Base-by-base conservation (phyloP, 2,888 invertebrate genomes). In the Metacarcinus magister region DNA sequence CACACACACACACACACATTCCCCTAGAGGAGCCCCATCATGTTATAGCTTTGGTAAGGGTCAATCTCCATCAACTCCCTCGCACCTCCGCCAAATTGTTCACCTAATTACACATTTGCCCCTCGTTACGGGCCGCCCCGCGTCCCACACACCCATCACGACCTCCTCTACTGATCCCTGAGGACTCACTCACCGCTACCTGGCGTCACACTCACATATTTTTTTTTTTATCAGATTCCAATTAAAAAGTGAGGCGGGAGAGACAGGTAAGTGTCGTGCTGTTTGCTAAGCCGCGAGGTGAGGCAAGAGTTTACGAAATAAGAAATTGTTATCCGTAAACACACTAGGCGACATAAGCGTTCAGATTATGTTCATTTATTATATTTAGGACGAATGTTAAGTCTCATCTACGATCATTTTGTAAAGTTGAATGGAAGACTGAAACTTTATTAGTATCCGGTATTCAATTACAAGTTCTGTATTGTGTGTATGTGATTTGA, bases 171-270 rank as follows among this genome's bases (percentile, higher is more conserved):
- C 67, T 23, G 23, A 67, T 67, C 67, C 67, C 67, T 67, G 67
- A 67, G 67, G 67, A n/a, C 67, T 10, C 67, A 67, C 67, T 67
- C 67, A 19, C 19, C 67, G n/a, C 67, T 67, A 67, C 67, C 67
- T 67, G 67, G 2, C 67, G 67, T 67, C 4, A 67, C 67, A 23
- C 67, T 67, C 67, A 67, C 67, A 19, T 67, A 23, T 67, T 67
- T 67, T n/a, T 67, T n/a, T n/a, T n/a, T n/a, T n/a, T n/a, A 67
- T 67, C 67, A 67, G 67, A 67, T 67, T 67, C 67, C 67, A n/a
- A 67, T 67, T 67, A 67, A 67, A 67, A 67, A 23, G 67, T 16
- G 67, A 67, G 67, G 67, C 67, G 19, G n/a, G n/a, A 23, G 67
- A n/a, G 67, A 23, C 67, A 67, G n/a, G 67, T 67, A 23, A 67